A percentile compares a stretch with the other conserved stretches of the same genome.
These are phyloP conservation scores for Eugnorisma glareosa DNA, from an alignment of 2,888 invertebrate species.

Conservation along the genomic window DNA sequence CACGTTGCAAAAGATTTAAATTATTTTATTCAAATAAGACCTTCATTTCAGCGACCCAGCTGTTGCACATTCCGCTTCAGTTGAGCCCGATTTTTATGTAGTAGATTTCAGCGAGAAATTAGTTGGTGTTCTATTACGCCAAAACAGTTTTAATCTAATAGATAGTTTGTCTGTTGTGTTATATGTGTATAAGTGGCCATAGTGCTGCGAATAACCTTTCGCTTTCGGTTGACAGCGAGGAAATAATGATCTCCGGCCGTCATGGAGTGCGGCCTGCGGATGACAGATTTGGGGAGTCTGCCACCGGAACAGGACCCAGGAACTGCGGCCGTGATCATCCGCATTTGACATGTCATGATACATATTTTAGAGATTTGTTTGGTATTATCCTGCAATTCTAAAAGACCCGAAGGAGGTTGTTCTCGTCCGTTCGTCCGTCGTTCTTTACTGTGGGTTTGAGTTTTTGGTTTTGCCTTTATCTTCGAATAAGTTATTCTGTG, in stretches of 20 bases:
- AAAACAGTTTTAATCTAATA: not conserved
- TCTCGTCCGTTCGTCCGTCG: no score
- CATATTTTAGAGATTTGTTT: not conserved
- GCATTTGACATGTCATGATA: no score
- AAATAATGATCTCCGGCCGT: not conserved
- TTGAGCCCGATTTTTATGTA: not conserved
- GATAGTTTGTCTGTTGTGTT: not conserved
- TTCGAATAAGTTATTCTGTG: not conserved
- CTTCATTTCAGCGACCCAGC: slow-evolving; percentile 7
- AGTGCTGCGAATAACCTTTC: not conserved
- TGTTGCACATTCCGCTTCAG: slow-evolving; percentile 12
- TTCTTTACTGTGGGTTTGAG: not conserved
- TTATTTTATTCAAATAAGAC: slow-evolving; percentile 15
- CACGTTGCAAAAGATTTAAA: not conserved
- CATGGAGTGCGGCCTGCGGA: not conserved
- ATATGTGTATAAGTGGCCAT: not conserved
- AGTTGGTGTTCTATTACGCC: not conserved
- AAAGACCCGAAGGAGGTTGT: not conserved
- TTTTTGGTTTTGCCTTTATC: not conserved
- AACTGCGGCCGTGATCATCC: not conserved
- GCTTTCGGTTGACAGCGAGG: not conserved
- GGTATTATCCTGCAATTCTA: not conserved
- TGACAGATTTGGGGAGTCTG: not conserved
- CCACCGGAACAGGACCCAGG: not conserved
- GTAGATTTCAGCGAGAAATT: not conserved